These are phyloP conservation scores for Orbicella faveolata DNA, from an alignment of 64 coral and sea anemone genomes.

Conservation along the genomic window DNA sequence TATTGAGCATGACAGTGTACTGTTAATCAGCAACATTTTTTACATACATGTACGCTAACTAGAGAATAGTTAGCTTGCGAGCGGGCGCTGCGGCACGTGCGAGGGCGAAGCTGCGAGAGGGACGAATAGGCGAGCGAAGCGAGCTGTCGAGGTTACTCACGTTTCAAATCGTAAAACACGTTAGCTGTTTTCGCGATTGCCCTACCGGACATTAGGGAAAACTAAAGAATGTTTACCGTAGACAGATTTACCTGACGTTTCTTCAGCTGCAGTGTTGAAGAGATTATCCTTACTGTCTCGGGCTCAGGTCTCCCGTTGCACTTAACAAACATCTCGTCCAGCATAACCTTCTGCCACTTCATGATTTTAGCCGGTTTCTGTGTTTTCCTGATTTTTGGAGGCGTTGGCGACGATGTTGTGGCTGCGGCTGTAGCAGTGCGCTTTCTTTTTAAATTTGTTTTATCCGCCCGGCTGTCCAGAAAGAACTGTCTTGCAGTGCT, in stretches of 20 bases:
- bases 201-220: not conserved
- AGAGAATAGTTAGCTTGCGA: no score
- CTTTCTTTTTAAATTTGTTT: not conserved
- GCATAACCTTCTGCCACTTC: not conserved
- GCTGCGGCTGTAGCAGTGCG: not conserved
- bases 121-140: no score
- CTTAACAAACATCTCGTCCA: not conserved
- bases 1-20: no score
- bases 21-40: no score
- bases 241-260: not conserved
- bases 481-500: not conserved
- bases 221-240: not conserved
- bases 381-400: not conserved
- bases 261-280: not conserved
- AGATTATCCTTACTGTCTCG: not conserved
- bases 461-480: not conserved
- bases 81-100: no score
- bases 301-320: not conserved
- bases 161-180: no score
- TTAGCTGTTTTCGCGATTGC: no score
- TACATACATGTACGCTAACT: no score
- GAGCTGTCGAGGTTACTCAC: no score
- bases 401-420: not conserved
- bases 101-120: no score
- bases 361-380: not conserved